Evolutionary conservation across 2,888 invertebrate species (phyloP).

Genomic region (Tetanocera ferruginea): DNA sequence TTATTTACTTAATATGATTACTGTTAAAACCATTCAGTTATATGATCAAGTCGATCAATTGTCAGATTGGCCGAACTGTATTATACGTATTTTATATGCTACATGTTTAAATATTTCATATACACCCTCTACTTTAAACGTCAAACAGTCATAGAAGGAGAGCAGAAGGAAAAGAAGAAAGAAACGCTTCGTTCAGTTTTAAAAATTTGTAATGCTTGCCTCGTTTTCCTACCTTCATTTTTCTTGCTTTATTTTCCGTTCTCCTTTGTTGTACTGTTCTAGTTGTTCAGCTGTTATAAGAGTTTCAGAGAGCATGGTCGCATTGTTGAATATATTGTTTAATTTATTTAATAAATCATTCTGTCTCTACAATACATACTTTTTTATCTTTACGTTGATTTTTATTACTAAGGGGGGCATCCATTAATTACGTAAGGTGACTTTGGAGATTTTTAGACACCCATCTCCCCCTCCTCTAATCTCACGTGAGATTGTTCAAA

Average conservation of each 20-base stretch:
- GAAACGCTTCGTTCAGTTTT: background rate
- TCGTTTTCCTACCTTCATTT: background rate
- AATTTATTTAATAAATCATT: too few species aligned
- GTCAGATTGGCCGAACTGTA: constrained; percentile 2
- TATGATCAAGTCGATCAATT: too few species aligned
- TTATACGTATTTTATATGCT: background rate
- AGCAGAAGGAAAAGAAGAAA: background rate
- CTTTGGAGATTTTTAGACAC: too few species aligned
- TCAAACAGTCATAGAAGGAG: background rate
- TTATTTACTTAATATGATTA: too few species aligned
- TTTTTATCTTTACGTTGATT: too few species aligned
- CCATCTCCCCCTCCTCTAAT: too few species aligned
- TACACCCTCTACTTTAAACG: background rate
- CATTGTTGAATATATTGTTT: too few species aligned
- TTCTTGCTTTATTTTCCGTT: background rate
- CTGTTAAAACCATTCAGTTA: too few species aligned
- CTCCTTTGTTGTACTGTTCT: background rate
- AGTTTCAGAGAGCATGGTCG: background rate
- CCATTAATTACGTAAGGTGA: too few species aligned
- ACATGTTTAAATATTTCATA: background rate
- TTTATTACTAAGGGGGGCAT: too few species aligned
- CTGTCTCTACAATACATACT: too few species aligned
- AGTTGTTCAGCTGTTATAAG: background rate
- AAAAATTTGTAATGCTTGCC: background rate
- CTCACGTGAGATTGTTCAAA: too few species aligned